Evolutionary conservation across 2,113 vertebrate species (phyloP).

Genomic region (Apodemus speciosus): DNA sequence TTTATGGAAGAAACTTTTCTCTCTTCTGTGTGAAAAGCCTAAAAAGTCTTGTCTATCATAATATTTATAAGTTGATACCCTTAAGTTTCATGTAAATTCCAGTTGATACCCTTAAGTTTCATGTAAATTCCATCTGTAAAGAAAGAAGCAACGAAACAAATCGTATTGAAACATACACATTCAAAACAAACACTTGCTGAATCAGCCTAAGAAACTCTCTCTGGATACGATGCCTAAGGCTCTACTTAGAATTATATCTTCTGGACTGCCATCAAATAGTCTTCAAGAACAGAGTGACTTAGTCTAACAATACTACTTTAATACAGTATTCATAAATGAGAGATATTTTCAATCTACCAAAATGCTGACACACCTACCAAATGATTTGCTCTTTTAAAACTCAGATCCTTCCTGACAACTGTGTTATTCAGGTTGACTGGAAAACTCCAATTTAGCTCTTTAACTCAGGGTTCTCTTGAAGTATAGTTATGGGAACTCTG

Average conservation of each 20-base stretch:
- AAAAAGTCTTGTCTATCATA: neutral
- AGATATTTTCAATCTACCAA: slow-evolving; percentile 12
- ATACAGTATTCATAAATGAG: slow-evolving; percentile 40
- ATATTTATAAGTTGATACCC: neutral
- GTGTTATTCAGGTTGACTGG: neutral
- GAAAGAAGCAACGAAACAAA: neutral
- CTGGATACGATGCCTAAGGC: neutral
- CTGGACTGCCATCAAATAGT: neutral
- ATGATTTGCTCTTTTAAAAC: slow-evolving; percentile 24
- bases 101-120: neutral
- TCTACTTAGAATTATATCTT: slow-evolving; percentile 23
- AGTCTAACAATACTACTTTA: slow-evolving; percentile 44
- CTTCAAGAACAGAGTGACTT: neutral
- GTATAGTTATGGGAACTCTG: neutral
- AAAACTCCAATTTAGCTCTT: neutral
- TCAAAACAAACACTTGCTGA: neutral
- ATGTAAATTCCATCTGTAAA: slow-evolving; percentile 14
- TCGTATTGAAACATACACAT: neutral
- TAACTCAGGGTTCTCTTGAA: neutral
- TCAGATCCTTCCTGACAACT: neutral
- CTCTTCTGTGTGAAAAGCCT: neutral
- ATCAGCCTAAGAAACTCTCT: neutral
- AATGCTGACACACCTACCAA: slow-evolving; percentile 36
- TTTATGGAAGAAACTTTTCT: neutral
- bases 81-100: slow-evolving; percentile 29